Conservation (phyloP, 2,113 vertebrate species). For the Zapornia atra region DNA sequence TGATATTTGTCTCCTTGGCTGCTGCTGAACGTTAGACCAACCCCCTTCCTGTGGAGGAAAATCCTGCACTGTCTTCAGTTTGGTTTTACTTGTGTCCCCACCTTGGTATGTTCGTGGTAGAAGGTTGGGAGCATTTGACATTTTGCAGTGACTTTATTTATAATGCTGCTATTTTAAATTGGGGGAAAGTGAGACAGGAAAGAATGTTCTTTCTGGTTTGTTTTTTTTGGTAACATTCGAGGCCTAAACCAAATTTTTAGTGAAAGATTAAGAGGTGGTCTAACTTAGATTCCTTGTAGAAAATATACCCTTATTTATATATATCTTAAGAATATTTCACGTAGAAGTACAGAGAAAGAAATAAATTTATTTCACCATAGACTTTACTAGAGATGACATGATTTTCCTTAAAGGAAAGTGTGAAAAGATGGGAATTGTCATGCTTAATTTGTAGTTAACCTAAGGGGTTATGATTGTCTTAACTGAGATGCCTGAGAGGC, state of each 20-base stretch:
- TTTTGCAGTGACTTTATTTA: background rate
- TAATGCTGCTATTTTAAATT: background rate
- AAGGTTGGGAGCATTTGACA: background rate
- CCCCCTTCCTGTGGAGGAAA: background rate
- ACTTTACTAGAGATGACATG: background rate
- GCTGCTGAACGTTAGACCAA: background rate
- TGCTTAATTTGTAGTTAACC: constrained; percentile 45
- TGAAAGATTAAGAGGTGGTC: background rate
- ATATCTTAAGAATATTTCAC: background rate
- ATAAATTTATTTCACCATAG: background rate
- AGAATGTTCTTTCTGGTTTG: background rate
- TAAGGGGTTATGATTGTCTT: background rate
- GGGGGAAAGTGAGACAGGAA: background rate
- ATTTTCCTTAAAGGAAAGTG: background rate
- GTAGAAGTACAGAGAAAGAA: background rate
- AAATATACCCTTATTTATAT: background rate
- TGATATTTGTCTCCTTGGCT: background rate
- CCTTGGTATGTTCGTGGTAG: background rate
- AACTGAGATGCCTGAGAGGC: background rate
- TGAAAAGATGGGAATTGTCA: constrained; percentile 11
- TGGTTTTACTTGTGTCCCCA: background rate
- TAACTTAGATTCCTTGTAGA: background rate
- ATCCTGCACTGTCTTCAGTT: background rate
- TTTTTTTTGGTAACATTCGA: background rate
- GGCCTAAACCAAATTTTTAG: background rate